Evolutionary conservation across 2,888 invertebrate species (phyloP).

Genomic region (Theretra japonica): DNA sequence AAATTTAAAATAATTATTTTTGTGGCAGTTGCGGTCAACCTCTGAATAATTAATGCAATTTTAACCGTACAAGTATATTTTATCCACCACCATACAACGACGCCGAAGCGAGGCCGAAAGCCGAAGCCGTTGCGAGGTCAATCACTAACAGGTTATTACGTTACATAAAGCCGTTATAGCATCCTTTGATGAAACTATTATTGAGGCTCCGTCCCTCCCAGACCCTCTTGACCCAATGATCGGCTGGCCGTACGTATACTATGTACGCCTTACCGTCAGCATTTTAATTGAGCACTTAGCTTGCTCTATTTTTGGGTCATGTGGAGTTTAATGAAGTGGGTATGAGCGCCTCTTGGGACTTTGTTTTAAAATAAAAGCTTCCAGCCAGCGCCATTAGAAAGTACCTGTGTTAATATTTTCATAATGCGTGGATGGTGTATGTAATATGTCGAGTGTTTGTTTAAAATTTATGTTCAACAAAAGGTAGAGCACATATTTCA

Average conservation of each 20-base stretch:
- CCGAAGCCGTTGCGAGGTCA: neutral
- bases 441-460: neutral
- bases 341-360: neutral
- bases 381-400: neutral
- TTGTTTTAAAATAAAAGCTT: neutral
- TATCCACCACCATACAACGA: neutral
- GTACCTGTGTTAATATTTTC: neutral
- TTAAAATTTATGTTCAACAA: neutral
- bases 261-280: neutral
- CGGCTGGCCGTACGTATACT: neutral
- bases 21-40: too few species aligned
- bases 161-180: conserved; percentile 3
- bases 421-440: neutral
- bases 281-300: conserved; percentile 4
- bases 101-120: neutral
- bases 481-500: neutral
- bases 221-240: conserved; percentile 5
- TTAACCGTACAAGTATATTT: too few species aligned
- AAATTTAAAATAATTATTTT: too few species aligned
- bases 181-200: conserved; percentile 21
- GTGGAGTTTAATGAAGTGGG: neutral
- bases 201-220: neutral
- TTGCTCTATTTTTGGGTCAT: conserved; percentile 12
- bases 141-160: neutral
- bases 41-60: too few species aligned